phyloP scores from a whole-genome alignment of 2,113 vertebrate genomes.

The Phrynosoma platyrhinos region DNA sequence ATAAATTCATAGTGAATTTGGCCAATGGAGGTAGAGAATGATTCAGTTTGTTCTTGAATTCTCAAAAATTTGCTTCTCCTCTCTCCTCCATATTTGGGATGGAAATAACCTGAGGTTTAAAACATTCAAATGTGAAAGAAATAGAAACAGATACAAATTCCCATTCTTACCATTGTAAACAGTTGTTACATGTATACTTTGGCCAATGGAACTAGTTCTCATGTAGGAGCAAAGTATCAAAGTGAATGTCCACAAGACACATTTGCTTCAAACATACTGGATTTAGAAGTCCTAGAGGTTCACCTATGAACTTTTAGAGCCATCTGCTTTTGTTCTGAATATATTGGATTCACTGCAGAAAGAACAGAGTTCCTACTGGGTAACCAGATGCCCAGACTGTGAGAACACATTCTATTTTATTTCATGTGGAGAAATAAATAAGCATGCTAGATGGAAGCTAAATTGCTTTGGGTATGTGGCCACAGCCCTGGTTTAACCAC shows the following conservation, averaged over 20 bases:
- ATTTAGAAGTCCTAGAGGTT: too few species aligned
- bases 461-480: background rate
- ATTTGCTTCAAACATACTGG: background rate
- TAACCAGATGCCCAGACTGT: background rate
- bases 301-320: too few species aligned
- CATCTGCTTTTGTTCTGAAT: background rate
- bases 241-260: background rate
- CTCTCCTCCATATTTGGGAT: background rate
- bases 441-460: background rate
- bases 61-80: too few species aligned
- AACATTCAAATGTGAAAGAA: background rate
- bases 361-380: background rate
- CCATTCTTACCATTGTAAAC: too few species aligned
- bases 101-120: background rate
- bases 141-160: background rate
- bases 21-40: background rate
- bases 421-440: slow-evolving; percentile 1
- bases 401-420: background rate
- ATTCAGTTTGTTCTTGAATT: background rate
- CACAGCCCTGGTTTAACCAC: too few species aligned
- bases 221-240: too few species aligned
- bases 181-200: background rate
- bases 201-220: background rate
- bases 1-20: background rate
- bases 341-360: background rate